These are phyloP conservation scores for Phoebastria nigripes DNA, from an alignment of 2,797 vertebrate species.

Conservation along the genomic window DNA sequence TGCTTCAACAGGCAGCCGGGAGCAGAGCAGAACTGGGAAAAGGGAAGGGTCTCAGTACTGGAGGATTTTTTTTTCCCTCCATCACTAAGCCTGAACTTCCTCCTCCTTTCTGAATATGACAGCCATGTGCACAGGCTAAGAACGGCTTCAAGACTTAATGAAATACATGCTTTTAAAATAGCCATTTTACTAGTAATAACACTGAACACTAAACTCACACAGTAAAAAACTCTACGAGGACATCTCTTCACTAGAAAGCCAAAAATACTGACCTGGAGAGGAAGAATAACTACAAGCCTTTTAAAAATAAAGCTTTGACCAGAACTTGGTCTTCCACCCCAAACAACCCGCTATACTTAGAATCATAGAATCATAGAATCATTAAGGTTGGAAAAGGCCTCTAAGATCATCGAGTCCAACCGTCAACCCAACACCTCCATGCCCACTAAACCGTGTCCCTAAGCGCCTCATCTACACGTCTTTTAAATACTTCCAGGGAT, in stretches of 20 bases:
- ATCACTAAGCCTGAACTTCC: not conserved
- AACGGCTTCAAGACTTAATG: not conserved
- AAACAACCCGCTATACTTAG: fast-evolving
- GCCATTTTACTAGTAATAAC: not conserved
- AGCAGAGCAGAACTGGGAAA: not conserved
- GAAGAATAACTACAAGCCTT: not conserved
- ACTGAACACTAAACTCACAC: too few species aligned
- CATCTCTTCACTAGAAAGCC: not conserved
- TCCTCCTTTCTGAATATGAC: not conserved
- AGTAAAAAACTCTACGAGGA: not conserved
- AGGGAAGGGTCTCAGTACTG: not conserved
- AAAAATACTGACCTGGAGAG: not conserved
- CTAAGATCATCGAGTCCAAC: too few species aligned
- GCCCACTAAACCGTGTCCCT: too few species aligned
- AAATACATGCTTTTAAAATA: not conserved
- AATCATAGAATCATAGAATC: too few species aligned
- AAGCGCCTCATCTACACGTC: too few species aligned
- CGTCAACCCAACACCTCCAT: too few species aligned
- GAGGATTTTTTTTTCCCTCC: too few species aligned
- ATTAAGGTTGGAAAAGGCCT: too few species aligned
- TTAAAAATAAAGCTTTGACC: not conserved
- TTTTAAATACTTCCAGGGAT: too few species aligned
- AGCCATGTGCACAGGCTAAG: not conserved
- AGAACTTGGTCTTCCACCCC: not conserved
- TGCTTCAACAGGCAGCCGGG: fast-evolving